Percentiles rank a stretch among this genome's conserved stretches.
These are phyloP conservation scores for Noctua comes DNA, from an alignment of 2,888 invertebrate species.

Conservation along the genomic window DNA sequence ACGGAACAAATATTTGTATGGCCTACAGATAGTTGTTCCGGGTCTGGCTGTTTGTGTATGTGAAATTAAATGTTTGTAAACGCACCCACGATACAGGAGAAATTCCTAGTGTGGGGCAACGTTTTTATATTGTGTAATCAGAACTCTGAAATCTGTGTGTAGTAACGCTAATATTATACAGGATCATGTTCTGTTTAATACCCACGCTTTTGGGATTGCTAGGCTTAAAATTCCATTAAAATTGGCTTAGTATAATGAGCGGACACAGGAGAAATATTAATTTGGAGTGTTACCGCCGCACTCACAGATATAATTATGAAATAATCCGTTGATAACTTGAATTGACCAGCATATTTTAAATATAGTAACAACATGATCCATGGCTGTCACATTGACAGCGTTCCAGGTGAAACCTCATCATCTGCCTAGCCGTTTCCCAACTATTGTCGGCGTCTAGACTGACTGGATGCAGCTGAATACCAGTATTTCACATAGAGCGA, in stretches of 20 bases:
- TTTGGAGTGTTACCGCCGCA: neutral
- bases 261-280: conserved; percentile 5
- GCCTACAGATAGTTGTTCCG: too few species aligned
- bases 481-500: neutral
- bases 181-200: neutral
- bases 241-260: conserved; percentile 3
- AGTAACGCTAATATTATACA: neutral
- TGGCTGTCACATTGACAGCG: too few species aligned
- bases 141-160: too few species aligned
- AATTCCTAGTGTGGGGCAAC: too few species aligned
- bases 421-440: neutral
- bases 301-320: neutral
- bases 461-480: neutral
- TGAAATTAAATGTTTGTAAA: too few species aligned
- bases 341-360: neutral
- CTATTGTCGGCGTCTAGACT: neutral
- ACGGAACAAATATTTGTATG: too few species aligned
- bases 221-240: conserved; percentile 33
- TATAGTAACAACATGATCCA: neutral
- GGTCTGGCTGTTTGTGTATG: too few species aligned
- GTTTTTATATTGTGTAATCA: neutral
- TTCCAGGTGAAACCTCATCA: neutral
- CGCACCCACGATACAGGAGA: too few species aligned
- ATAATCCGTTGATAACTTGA: neutral
- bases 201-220: neutral